phyloP scores from a whole-genome alignment of 2,113 vertebrate species.

The Xenus cinereus region DNA sequence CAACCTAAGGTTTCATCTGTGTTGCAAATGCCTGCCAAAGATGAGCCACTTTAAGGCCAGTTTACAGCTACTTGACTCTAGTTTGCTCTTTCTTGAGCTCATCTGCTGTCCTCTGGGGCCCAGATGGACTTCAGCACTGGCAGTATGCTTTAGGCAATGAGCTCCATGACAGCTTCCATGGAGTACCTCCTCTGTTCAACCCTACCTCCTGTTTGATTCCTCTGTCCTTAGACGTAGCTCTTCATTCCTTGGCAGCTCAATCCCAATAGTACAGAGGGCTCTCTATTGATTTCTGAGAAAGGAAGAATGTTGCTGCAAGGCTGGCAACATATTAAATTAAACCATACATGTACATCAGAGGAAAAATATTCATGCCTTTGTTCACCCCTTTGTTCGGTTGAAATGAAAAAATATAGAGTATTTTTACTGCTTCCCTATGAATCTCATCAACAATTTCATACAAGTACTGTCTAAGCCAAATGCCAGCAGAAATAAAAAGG shows the following conservation, averaged over 20 bases:
- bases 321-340: background rate
- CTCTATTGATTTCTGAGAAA: background rate
- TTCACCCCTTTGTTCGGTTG: background rate
- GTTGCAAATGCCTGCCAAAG: background rate
- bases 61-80: background rate
- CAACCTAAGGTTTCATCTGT: background rate
- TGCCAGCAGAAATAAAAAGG: background rate
- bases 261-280: background rate
- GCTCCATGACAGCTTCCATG: background rate
- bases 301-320: background rate
- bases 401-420: background rate
- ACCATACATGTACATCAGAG: background rate
- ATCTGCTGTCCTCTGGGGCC: background rate
- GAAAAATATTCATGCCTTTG: background rate
- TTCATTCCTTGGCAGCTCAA: background rate
- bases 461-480: background rate
- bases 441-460: background rate
- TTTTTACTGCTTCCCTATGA: background rate
- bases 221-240: background rate
- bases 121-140: background rate
- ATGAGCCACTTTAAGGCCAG: background rate
- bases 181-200: background rate
- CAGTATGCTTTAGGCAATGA: background rate
- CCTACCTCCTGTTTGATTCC: background rate
- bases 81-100: background rate